These are phyloP conservation scores for Osedax fenrisi DNA, from an alignment of 2,888 invertebrate genomes.

Conservation along the genomic window DNA sequence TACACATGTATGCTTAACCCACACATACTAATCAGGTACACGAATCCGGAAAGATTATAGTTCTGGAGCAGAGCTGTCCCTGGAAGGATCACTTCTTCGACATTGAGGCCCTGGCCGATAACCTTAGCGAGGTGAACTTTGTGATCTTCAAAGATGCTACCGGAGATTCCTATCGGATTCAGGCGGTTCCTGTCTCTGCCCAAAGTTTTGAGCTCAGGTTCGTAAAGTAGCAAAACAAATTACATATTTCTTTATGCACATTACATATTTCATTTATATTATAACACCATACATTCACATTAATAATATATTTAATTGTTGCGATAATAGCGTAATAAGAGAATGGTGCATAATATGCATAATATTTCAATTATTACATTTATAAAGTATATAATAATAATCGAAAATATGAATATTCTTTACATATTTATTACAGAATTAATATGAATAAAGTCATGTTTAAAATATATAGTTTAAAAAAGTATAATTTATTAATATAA, in stretches of 20 bases:
- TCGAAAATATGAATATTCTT: no score
- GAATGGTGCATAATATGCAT: no score
- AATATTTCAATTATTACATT: no score
- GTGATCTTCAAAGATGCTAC: slow-evolving; percentile 57
- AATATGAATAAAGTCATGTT: no score
- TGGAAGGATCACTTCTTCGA: slow-evolving; percentile 81
- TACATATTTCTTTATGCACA: no score
- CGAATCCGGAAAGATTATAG: slow-evolving; percentile 68
- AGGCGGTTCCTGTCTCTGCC: slow-evolving; percentile 56
- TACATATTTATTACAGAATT: no score
- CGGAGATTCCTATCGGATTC: slow-evolving; percentile 64
- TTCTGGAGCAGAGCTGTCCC: slow-evolving; percentile 61
- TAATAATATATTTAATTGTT: no score
- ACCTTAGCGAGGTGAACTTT: slow-evolving; percentile 53
- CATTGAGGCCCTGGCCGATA: slow-evolving; percentile 63
- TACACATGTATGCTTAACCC: no score
- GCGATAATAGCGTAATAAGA: no score
- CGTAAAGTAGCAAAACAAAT: neutral
- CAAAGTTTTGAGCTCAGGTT: slow-evolving; percentile 45
- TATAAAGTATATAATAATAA: no score
- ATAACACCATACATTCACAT: neutral
- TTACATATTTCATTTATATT: neutral
- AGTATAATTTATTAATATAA: no score
- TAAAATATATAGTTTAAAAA: no score
- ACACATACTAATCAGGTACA: slow-evolving; percentile 58